A percentile compares a stretch with the other conserved stretches of the same genome.
Conservation (phyloP, 2,113 vertebrate genomes). For the Phyllostomus discolor region DNA sequence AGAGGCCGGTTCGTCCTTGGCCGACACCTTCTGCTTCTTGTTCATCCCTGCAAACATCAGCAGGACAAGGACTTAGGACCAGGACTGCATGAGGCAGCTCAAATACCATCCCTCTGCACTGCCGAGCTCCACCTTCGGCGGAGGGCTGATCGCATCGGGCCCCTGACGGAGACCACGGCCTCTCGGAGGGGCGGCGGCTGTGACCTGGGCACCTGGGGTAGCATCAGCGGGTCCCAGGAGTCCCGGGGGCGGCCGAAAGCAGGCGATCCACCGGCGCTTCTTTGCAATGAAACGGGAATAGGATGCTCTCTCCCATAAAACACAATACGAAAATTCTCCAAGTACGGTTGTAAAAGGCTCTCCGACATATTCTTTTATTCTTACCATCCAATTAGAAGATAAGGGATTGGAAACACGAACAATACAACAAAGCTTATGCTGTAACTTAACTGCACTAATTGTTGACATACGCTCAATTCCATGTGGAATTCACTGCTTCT, state of each 20-base stretch:
- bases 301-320: background rate
- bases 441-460: background rate
- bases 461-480: background rate
- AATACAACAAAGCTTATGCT: background rate
- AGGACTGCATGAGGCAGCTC: background rate
- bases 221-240: background rate
- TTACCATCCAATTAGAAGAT: background rate
- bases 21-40: constrained; percentile 92
- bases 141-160: background rate
- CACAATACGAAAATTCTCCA: background rate
- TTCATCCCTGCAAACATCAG: constrained; percentile 88
- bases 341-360: background rate
- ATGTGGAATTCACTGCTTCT: background rate
- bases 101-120: background rate
- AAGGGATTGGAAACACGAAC: background rate
- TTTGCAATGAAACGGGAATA: background rate
- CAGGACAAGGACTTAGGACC: constrained; percentile 49
- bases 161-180: rapidly evolving
- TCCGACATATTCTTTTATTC: background rate
- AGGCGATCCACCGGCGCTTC: background rate
- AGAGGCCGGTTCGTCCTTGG: constrained; percentile 90
- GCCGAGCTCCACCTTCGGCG: background rate
- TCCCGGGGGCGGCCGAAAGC: no score
- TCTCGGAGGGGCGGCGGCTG: background rate
- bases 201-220: no score